Base-by-base conservation (phyloP, 2,888 invertebrate genomes). In the Eupithecia tripunctaria region DNA sequence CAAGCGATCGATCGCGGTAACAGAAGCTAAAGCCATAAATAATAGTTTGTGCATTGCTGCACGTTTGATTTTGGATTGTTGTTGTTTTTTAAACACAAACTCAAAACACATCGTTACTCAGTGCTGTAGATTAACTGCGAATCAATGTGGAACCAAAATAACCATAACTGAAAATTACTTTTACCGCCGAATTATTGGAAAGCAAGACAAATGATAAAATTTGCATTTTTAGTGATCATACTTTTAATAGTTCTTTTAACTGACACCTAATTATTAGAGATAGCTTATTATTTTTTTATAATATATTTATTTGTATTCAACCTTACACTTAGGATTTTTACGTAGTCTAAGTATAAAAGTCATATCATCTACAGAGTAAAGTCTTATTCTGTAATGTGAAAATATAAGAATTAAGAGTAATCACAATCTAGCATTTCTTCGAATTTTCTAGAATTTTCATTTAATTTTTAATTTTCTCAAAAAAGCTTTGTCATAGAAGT, bases 21-120 rank as follows among this genome's bases (percentile, higher is more conserved):
- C 51, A 51, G 51, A 51, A 56, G 56, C 12, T 56, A 4, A 25
- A 56, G 3, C 51, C 51, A 56, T 21, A 56, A 25, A 56, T 56
- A 25, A 21, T 21, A 3, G 25, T 21, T 7, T 56, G 14, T 56
- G 56, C 56, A 56, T 56, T 21, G 25, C 56, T 56, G 56, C 56
- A 56, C 56, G 56, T 56, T 56, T 56, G 56, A 56, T 56, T 12
- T 56, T 25, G 25, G 56, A 56, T 56, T 56, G 56, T 56, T 56
- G 25, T 56, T 25, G 56, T 25, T 56, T 56, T 25, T 14, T 12
- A 25, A 56, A 25, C 56, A 25, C 2, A 51, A 56, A 56, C 56
- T 14, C 56, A 56, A 56, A 56, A 56, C 25, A 51, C 12, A 14
- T 14, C 14, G 56, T 56, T 56, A 56, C 56, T 21, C 56, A 56